A percentile compares a stretch with the other conserved stretches of the same genome.
Conservation (phyloP, 2,113 vertebrate genomes). For the Indicator indicator region DNA sequence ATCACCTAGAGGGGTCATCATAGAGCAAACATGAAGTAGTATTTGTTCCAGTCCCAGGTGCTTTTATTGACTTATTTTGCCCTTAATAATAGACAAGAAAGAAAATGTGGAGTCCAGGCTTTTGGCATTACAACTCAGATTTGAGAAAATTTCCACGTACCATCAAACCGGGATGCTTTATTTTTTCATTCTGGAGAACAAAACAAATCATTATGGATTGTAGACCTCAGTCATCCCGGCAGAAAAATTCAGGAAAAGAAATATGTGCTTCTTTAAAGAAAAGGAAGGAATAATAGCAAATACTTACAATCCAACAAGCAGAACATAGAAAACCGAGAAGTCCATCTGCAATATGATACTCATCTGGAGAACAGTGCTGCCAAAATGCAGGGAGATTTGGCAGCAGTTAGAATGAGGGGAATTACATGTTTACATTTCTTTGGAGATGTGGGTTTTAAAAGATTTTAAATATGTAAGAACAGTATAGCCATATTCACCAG, state of each 20-base stretch:
- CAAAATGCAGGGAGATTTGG: slow-evolving; percentile 12
- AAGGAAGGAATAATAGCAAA: neutral
- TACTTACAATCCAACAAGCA: neutral
- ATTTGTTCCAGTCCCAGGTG: neutral
- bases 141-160: neutral
- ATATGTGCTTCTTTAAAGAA: neutral
- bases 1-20: neutral
- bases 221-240: neutral
- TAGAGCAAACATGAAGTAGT: slow-evolving; percentile 3
- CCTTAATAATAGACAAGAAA: neutral
- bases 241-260: neutral
- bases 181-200: neutral
- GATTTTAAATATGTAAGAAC: slow-evolving; percentile 10
- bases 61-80: slow-evolving; percentile 1
- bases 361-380: neutral
- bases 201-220: neutral
- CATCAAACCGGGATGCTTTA: neutral
- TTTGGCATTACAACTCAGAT: slow-evolving; percentile 11
- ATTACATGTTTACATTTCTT: neutral
- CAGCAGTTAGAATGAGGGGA: neutral
- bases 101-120: slow-evolving; percentile 44
- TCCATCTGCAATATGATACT: neutral
- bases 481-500: neutral
- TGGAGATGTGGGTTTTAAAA: slow-evolving; percentile 41
- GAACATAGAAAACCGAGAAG: neutral